A percentile compares a stretch with the other conserved stretches of the same genome.
phyloP scores from a whole-genome alignment of 2,113 vertebrate species.

The Aldabrachelys gigantea region DNA sequence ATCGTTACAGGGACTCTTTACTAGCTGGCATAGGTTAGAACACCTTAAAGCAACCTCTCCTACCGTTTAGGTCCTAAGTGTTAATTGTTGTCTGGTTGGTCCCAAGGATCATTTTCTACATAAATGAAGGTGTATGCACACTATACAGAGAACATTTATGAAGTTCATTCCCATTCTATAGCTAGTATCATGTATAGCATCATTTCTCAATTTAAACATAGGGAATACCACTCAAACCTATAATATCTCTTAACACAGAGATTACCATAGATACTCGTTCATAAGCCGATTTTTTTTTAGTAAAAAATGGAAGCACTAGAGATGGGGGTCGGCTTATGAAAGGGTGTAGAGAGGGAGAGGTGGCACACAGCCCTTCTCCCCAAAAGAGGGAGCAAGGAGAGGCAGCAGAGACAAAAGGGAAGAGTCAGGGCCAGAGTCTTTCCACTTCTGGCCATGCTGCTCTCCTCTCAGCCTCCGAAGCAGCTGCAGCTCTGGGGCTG shows the following conservation, averaged over 20 bases:
- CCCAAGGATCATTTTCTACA: background rate
- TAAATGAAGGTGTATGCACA: background rate
- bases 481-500: no score
- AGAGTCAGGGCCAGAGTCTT: no score
- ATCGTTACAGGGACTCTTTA: background rate
- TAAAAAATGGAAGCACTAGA: no score
- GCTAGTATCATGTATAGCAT: background rate
- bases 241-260: background rate
- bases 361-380: no score
- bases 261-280: no score
- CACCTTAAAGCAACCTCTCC: background rate
- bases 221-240: background rate
- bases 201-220: background rate
- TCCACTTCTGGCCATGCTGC: no score
- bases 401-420: no score
- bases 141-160: background rate
- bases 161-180: background rate
- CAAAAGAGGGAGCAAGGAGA: no score
- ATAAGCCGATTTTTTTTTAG: no score
- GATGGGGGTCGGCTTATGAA: no score
- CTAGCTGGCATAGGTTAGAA: background rate
- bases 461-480: no score
- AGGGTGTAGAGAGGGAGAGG: no score
- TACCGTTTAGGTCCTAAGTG: background rate
- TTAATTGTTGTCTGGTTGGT: background rate